Base-by-base conservation (phyloP, 2,797 vertebrate species). In the Alauda arvensis region DNA sequence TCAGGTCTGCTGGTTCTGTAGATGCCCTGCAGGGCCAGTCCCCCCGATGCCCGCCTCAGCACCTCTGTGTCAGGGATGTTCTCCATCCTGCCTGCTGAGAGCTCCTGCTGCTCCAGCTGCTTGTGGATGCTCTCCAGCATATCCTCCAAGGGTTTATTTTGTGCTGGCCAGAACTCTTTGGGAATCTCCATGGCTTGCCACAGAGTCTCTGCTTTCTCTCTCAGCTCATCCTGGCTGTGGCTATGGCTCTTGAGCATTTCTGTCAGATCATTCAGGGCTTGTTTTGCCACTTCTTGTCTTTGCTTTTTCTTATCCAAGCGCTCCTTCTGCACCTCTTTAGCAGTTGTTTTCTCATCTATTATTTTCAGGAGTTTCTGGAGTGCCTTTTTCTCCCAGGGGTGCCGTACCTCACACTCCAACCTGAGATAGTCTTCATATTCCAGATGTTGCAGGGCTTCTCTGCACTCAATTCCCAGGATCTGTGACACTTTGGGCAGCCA, bases 11-110 rank as follows among this genome's bases (percentile, higher is more conserved):
- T 87, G 31, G 75, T 95, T 78, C 85, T 89, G 60, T 96, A 97
- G 86, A 97, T 93, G 60, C 96, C 97, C 62, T 95, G 87, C 46
- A 97, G 85, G 33, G 95, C 96, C 62, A 97, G 74, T 18, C 65
- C 65, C 46, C 65, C 46, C 0, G 65, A 67, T 1, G 65, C 65
- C 26, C 11, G 4, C 34, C 20, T 51, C 65, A 67, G 65, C 28
- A 67, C 20, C 46, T 67, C 65, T 0, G 20, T 24, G 34, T 66
- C 63, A 29, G 46, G 33, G 34, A 49, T 49, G 46, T 23, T 49
- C 46, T 29, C 10, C 33, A 1, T 29, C 26, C 45, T 49, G 45
- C 8, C 33, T 13, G 63, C 20, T 18, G 48, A 48, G 1, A 9
- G 3, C 18, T 93, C 70, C 62, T 77, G 77, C 84, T 37, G 37